Evolutionary conservation across 2,797 vertebrate species (phyloP), one percentile per base, ranked within the genome.

Genomic region (Triplophysa bombifrons): DNA sequence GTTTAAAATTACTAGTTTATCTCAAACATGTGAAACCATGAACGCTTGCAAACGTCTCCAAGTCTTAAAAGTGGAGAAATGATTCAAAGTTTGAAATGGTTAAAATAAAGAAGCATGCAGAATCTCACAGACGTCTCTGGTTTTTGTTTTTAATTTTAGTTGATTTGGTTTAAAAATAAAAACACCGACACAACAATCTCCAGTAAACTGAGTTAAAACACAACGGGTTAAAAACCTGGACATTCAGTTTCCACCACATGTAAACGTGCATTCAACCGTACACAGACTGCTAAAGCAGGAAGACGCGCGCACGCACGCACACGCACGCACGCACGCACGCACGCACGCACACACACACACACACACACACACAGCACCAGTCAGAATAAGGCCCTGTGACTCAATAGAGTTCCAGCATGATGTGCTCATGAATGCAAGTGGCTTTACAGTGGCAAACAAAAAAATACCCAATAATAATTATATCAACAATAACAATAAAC

Each of bases 381-480:
- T n/a, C 50, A 51, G 17, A 64, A 67, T 80, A 83, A 86, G 76
- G 82, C 80, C 79, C 67, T 55, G 34, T 67, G 20, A 69, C 64
- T 56, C 51, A 65, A 58, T 20, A 20, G 27, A 77, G 80, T 58
- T 69, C 48, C 38, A 60, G 66, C 20, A 69, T 41, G 25, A 38
- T 46, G 22, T 13, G 50, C 38, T 53, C 67, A 55, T 68, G 72
- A 55, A 60, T 9, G 19, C 67, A 60, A 74, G 75, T 66, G 51
- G 60, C 71, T 44, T 60, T 46, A 38, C 14, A 56, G 19, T 38
- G 61, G 25, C 44, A 30, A 72, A 79, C 44, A 12, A 50, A 22
- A 67, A 60, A 46, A 17, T 4, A 6, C n/a, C 9, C 12, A 25
- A 14, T 25, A 9, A 74, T 61, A 74, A 72, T 46, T 46, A 60